These are phyloP conservation scores for Steinernema khuongi DNA, from an alignment of 1,140 invertebrate species.

Conservation along the genomic window DNA sequence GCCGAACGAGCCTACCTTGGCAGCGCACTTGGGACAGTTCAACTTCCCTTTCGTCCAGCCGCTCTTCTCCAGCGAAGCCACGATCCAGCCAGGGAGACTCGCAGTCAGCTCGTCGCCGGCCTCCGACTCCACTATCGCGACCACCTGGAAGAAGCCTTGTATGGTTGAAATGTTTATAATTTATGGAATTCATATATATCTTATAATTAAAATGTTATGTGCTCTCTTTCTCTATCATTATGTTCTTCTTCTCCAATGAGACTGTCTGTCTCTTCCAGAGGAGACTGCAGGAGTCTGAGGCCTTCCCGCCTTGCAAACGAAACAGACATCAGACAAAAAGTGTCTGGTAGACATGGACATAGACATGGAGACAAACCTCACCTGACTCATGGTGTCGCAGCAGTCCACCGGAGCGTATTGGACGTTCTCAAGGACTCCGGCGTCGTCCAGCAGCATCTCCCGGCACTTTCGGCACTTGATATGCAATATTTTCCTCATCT, in stretches of 20 bases:
- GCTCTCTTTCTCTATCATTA: too few relatives aligned
- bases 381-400: conserved; percentile 1
- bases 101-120: neutral
- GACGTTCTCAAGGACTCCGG: neutral
- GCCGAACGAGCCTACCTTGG: neutral
- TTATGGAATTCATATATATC: too few relatives aligned
- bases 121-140: neutral
- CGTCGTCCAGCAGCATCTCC: neutral
- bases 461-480: conserved; percentile 7
- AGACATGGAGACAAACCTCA: neutral
- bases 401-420: neutral
- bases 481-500: neutral
- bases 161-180: too few relatives aligned
- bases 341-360: too few relatives aligned
- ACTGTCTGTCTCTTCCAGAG: too few relatives aligned
- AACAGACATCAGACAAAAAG: too few relatives aligned
- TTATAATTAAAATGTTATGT: too few relatives aligned
- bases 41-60: conserved; percentile 5
- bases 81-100: neutral
- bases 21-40: neutral
- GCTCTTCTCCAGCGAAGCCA: neutral
- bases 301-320: too few relatives aligned
- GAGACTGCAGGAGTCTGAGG: too few relatives aligned
- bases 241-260: too few relatives aligned
- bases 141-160: neutral